Conservation (phyloP, 2,888 invertebrate species). For the Spodoptera picta region DNA sequence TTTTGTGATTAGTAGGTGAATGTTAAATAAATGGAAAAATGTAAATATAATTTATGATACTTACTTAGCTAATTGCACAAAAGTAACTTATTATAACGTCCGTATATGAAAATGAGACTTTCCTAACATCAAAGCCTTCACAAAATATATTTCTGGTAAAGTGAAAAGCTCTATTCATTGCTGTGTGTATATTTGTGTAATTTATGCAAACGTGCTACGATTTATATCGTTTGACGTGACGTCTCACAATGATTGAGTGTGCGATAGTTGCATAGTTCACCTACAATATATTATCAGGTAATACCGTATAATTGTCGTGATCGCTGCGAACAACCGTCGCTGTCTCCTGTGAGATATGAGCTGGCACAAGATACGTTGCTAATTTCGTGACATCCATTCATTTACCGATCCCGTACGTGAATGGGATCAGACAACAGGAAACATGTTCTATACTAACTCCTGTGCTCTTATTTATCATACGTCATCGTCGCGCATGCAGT, state of each 20-base stretch:
- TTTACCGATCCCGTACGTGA: slow-evolving; percentile 80
- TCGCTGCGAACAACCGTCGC: slow-evolving; percentile 77
- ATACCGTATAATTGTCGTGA: slow-evolving; percentile 80
- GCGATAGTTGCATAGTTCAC: slow-evolving; percentile 73
- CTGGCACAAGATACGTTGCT: slow-evolving; percentile 84
- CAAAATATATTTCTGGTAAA: slow-evolving; percentile 31
- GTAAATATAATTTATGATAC: neutral
- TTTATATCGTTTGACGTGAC: slow-evolving; percentile 75
- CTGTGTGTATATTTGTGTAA: slow-evolving; percentile 38
- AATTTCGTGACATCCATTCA: slow-evolving; percentile 86
- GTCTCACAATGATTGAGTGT: slow-evolving; percentile 77
- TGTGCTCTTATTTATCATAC: slow-evolving; percentile 21
- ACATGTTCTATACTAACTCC: slow-evolving; percentile 33
- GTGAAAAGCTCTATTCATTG: slow-evolving; percentile 24
- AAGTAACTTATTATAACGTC: slow-evolving; percentile 4
- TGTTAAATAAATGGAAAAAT: no score
- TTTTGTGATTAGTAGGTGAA: no score
- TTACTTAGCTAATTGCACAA: neutral
- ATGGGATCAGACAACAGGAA: slow-evolving; percentile 78
- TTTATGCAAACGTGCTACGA: slow-evolving; percentile 50
- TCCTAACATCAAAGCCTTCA: slow-evolving; percentile 29
- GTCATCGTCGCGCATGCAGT: slow-evolving; percentile 29
- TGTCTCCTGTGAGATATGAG: slow-evolving; percentile 81
- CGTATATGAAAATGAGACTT: slow-evolving; percentile 36
- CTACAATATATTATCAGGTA: slow-evolving; percentile 78